Base-by-base conservation (phyloP, 2,888 invertebrate genomes). In the Drosophila paranaensis region DNA sequence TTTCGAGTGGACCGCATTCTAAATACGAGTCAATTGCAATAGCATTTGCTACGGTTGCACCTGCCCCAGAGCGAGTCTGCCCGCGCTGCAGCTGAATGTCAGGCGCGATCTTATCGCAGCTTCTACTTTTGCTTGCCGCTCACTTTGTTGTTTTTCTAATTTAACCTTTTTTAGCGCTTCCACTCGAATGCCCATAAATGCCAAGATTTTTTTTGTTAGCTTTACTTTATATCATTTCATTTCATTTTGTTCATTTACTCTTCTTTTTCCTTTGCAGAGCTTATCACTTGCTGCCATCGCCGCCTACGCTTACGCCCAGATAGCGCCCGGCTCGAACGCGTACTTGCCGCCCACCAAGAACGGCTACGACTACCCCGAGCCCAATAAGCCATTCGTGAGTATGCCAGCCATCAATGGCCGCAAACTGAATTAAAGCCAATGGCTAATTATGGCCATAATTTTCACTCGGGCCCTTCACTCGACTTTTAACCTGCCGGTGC, bases 291-390 rank as follows among this genome's bases (percentile, higher is more conserved):
- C 90, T 76, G 86, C 90, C 70, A 80, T 91, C 60, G 74, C 71
- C 65, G 87, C 91, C 75, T 91, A 87, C 69, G 90, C 78, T 46
- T 90, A 79, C 66, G 92, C 92, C 73, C 93, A 92, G 70, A 79
- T 93, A 60, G 90, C 91, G 50, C 95, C 95, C 2, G 95, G 95
- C 14, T 95, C 95, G 71, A 96, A 96, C 90, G 95, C 95, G 63
- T 97, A 97, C 93, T 94, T 97, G 60, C 97, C 97, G 25, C 92
- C 92, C 66, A 95, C 39, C 68, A 95, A 94, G 89, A 95, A 95
- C 81, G 96, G 96, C 16, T 97, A 97, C 93, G 94, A 94, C 79
- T 97, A 97, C 91, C 94, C 95, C n/a, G 94, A 94, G 48, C 97
- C 97, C 3, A 89, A 86, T 39, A 88, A 87, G 74, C 91, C 91